Percentiles rank a stretch among this genome's conserved stretches.
Evolutionary conservation across 1,140 invertebrate species (phyloP).

Genomic region (Dreissena polymorpha): DNA sequence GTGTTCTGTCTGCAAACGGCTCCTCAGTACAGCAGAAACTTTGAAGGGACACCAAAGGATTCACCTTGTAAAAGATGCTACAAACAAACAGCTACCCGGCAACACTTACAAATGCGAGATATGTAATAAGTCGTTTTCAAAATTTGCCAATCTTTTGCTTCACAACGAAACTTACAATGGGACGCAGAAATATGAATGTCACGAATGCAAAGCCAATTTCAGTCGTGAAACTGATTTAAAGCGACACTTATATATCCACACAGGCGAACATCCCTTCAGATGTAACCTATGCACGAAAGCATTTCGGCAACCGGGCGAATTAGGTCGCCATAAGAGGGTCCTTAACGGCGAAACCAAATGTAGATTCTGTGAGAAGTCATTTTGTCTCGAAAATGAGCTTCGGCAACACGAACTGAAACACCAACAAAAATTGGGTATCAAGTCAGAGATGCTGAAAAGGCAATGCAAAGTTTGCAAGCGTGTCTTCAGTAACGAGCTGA

Average conservation of each 20-base stretch:
- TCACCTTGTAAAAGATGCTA: too few relatives aligned
- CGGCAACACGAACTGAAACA: not conserved
- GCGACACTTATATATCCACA: not conserved
- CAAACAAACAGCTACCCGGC: not conserved
- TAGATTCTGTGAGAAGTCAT: not conserved
- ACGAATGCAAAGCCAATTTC: not conserved
- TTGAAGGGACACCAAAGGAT: too few relatives aligned
- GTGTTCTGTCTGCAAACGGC: too few relatives aligned
- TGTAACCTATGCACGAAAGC: not conserved
- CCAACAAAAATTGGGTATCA: not conserved
- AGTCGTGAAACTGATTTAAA: not conserved
- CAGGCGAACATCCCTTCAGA: not conserved
- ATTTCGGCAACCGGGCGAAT: not conserved
- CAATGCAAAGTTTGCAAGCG: not conserved
- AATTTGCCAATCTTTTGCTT: not conserved
- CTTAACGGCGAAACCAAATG: not conserved
- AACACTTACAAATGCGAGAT: not conserved
- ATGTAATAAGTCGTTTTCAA: not conserved
- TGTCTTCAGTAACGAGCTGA: not conserved
- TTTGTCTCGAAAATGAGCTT: not conserved
- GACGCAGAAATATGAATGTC: not conserved
- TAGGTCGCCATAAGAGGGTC: not conserved
- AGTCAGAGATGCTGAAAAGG: not conserved
- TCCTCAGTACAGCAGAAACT: too few relatives aligned
- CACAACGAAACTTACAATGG: not conserved